Evolutionary conservation across 30 jellyfish, hydroid and myxozoan species (phyloP), one percentile per base, ranked within the genome.

Genomic region (Mastigias papua): DNA sequence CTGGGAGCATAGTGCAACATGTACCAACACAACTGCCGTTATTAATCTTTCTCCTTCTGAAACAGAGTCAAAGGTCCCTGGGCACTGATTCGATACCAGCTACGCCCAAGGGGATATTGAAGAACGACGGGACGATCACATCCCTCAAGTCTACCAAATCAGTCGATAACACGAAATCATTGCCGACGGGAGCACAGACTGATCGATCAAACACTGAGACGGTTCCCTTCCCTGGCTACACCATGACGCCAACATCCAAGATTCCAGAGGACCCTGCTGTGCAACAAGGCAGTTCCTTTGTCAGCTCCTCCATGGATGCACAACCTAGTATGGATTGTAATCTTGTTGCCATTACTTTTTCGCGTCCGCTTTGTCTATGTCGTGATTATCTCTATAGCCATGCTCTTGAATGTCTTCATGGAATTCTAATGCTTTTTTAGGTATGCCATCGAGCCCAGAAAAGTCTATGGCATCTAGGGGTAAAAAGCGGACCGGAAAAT

Each of bases 361-460:
- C 8, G 16, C 16, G 16, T 46, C 60, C 16, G 60, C 60, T 46
- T 46, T 16, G 16, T 46, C 60, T 6, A 6, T 46, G 8, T 46
- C 16, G 60, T 46, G 8, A 46, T 46, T 46, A 46, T 46, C 60
- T 6, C 16, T 46, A 46, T 46, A n/a, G n/a, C n/a, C n/a, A n/a
- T n/a, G n/a, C n/a, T n/a, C n/a, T n/a, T n/a, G n/a, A n/a, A n/a
- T n/a, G n/a, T n/a, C n/a, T n/a, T n/a, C n/a, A n/a, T n/a, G n/a
- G n/a, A n/a, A n/a, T n/a, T 46, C 8, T 46, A 6, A 46, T 46
- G 13, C 16, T 46, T 8, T 37, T 23, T 32, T 10, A 73, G 85
- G 73, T 7, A 49, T 82, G 78, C 91, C 91, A n/a, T 48, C 91
- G 23, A 82, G 85, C 65, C 92, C 85, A 1, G 92, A 82, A 27